Conservation (phyloP, 2,888 invertebrate genomes). For the Tuberolachnus salignus region DNA sequence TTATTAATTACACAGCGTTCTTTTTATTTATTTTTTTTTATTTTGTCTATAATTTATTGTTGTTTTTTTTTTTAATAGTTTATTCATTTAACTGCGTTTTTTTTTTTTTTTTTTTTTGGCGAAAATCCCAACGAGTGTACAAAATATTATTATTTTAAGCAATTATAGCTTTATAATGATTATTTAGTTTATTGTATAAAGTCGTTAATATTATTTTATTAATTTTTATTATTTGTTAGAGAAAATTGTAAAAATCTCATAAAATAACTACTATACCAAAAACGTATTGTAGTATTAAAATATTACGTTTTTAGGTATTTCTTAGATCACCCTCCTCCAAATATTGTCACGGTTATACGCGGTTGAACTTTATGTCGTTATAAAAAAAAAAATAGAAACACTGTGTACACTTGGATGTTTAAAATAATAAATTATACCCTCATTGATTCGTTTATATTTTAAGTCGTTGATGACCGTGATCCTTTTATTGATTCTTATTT, state of each 20-base stretch:
- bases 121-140: constrained; percentile 7
- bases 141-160: neutral
- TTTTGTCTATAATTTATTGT: neutral
- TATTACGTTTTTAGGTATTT: neutral
- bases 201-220: neutral
- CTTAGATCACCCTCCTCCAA: neutral
- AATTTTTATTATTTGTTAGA: neutral
- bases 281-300: too few species aligned
- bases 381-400: too few species aligned
- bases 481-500: constrained; percentile 5
- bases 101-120: constrained; percentile 6
- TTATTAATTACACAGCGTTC: too few species aligned
- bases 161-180: neutral
- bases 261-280: neutral
- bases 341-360: too few species aligned
- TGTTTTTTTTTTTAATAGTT: constrained; percentile 4
- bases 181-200: constrained; percentile 12
- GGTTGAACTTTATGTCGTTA: too few species aligned
- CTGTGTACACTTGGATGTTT: neutral
- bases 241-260: neutral
- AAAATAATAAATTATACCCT: neutral
- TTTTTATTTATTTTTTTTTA: neutral
- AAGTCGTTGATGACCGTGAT: neutral
- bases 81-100: neutral
- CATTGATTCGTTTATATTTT: neutral